Conservation (phyloP, 1,140 invertebrate species). For the Pseudomyrmex pallidus region DNA sequence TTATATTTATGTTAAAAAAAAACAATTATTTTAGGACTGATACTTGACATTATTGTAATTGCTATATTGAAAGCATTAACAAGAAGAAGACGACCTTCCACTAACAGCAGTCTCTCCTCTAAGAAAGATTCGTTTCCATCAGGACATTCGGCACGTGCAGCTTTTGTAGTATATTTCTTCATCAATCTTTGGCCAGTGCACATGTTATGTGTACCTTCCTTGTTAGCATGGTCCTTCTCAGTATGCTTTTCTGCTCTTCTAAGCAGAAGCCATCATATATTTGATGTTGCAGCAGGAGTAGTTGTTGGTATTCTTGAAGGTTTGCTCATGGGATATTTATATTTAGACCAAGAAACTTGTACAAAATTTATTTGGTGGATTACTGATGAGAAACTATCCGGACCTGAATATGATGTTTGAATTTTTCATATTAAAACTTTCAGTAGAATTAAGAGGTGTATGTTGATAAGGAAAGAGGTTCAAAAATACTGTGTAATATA, state of each 20-base stretch:
- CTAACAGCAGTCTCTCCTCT: conserved; percentile 89
- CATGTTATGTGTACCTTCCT: conserved; percentile 86
- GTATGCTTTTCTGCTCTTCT: conserved; percentile 93
- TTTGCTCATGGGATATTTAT: conserved; percentile 88
- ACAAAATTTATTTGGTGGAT: conserved; percentile 84
- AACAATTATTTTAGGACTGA: conserved; percentile 88
- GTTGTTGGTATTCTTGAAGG: conserved; percentile 91
- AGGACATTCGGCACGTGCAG: conserved; percentile 95
- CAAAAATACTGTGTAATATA: no score
- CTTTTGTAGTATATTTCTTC: conserved; percentile 92
- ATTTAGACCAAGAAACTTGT: conserved; percentile 87
- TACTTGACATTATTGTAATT: conserved; percentile 93
- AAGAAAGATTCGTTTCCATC: conserved; percentile 98
- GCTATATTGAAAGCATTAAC: conserved; percentile 93
- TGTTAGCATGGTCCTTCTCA: conserved; percentile 91
- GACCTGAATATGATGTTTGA: conserved; percentile 83
- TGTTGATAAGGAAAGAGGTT: no score
- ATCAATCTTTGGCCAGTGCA: conserved; percentile 87
- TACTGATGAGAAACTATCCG: conserved; percentile 87
- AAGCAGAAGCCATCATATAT: conserved; percentile 92
- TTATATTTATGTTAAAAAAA: conserved; percentile 17
- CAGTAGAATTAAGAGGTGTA: no score
- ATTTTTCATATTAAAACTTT: background rate
- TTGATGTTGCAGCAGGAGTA: conserved; percentile 93
- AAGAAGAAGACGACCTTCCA: conserved; percentile 90